Evolutionary conservation across 2,113 vertebrate genomes (phyloP).

Genomic region (Phalacrocorax carbo): DNA sequence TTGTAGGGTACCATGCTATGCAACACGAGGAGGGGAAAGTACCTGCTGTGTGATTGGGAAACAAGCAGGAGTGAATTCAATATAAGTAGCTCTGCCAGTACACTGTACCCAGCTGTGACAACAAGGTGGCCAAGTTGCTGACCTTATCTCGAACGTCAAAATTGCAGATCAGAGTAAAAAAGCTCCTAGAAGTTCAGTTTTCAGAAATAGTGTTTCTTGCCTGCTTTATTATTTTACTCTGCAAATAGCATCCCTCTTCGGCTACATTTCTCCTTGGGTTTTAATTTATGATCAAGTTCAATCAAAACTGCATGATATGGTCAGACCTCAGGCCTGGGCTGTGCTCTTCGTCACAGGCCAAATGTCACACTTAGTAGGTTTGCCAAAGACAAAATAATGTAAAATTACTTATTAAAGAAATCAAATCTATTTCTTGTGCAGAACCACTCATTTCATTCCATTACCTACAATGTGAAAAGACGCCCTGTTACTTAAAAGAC

Average conservation of each 20-base stretch:
- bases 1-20: fast-evolving
- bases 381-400: not conserved
- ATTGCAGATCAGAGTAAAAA: not conserved
- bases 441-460: not conserved
- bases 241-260: not conserved
- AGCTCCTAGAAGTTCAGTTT: not conserved
- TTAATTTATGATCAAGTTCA: not conserved
- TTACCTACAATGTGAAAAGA: not conserved
- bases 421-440: not conserved
- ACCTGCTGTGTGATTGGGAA: not conserved
- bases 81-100: not conserved
- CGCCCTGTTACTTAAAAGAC: not conserved
- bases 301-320: not conserved
- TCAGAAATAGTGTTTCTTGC: not conserved
- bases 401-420: not conserved
- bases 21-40: fast-evolving
- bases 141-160: not conserved
- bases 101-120: not conserved
- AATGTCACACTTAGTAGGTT: not conserved
- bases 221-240: not conserved
- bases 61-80: not conserved
- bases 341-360: not conserved
- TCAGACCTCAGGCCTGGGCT: not conserved
- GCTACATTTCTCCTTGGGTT: not conserved
- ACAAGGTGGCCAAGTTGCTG: not conserved